A percentile compares a stretch with the other conserved stretches of the same genome.
Conservation (phyloP, 2,888 invertebrate genomes). For the Agriopis leucophaearia region DNA sequence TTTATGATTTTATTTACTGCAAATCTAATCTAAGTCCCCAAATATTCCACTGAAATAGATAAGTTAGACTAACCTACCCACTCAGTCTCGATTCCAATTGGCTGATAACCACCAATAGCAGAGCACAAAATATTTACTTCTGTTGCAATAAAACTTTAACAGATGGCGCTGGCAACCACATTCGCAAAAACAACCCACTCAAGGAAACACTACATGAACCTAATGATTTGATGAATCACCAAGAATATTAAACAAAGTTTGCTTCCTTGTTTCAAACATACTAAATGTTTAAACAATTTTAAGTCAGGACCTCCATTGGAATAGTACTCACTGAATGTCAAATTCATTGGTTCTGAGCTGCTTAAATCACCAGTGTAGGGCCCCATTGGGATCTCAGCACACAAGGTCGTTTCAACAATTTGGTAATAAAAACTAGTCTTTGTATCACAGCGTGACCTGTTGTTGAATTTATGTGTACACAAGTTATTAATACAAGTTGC, state of each 20-base stretch:
- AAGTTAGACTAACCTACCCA: not conserved
- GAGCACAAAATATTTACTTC: not conserved
- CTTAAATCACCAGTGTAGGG: conserved; percentile 18
- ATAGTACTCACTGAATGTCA: conserved; percentile 24
- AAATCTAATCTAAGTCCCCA: not conserved
- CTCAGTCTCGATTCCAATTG: conserved; percentile 7
- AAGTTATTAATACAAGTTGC: conserved; percentile 1
- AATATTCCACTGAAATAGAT: not conserved
- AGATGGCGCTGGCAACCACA: conserved; percentile 47
- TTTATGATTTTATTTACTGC: too few relatives aligned
- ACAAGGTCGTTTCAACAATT: conserved; percentile 31
- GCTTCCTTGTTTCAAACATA: conserved; percentile 6
- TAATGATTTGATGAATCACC: conserved; percentile 15
- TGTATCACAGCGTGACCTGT: not conserved
- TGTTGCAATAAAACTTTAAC: conserved; percentile 17
- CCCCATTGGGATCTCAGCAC: conserved; percentile 19
- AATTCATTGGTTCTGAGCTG: conserved; percentile 7
- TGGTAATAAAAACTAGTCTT: conserved; percentile 27
- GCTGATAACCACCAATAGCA: conserved; percentile 8
- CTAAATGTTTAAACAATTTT: not conserved
- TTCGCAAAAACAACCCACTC: conserved; percentile 8
- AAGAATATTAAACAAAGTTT: conserved; percentile 19
- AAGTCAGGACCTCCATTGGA: not conserved
- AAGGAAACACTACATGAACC: conserved; percentile 9
- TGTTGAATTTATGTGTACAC: not conserved